A percentile compares a stretch with the other conserved stretches of the same genome.
Conservation (phyloP, 2,888 invertebrate genomes). For the Lacanobia wlatinum region DNA sequence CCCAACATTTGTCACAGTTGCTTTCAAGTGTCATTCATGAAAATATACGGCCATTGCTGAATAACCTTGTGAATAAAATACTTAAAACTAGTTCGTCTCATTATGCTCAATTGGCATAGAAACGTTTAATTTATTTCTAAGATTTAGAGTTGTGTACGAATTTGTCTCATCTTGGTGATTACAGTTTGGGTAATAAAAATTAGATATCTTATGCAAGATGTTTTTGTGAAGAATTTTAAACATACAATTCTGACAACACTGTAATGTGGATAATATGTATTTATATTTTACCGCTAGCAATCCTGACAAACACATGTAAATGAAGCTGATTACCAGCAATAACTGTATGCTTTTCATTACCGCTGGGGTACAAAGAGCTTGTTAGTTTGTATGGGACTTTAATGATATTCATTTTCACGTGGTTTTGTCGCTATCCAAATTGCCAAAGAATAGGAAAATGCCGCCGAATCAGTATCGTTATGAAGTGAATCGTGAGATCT, state of each 20-base stretch:
- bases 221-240: constrained; percentile 1
- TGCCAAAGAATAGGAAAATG: constrained; percentile 18
- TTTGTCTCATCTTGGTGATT: neutral
- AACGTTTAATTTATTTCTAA: constrained; percentile 27
- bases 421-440: constrained; percentile 28
- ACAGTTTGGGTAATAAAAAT: neutral
- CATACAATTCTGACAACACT: neutral
- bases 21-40: constrained; percentile 50
- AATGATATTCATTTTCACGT: constrained; percentile 51
- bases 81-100: constrained; percentile 22
- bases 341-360: constrained; percentile 57
- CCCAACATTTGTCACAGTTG: constrained; percentile 35
- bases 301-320: constrained; percentile 55
- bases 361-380: constrained; percentile 55
- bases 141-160: neutral
- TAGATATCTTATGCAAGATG: neutral
- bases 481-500: constrained; percentile 16
- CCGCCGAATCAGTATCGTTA: constrained; percentile 4
- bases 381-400: constrained; percentile 43
- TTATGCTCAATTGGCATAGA: neutral
- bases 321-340: constrained; percentile 57
- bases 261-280: constrained; percentile 10
- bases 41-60: constrained; percentile 34
- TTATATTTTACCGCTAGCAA: constrained; percentile 45
- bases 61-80: constrained; percentile 39